Conservation (phyloP, 2,113 vertebrate species). For the Mesoclemmys tuberculata region DNA sequence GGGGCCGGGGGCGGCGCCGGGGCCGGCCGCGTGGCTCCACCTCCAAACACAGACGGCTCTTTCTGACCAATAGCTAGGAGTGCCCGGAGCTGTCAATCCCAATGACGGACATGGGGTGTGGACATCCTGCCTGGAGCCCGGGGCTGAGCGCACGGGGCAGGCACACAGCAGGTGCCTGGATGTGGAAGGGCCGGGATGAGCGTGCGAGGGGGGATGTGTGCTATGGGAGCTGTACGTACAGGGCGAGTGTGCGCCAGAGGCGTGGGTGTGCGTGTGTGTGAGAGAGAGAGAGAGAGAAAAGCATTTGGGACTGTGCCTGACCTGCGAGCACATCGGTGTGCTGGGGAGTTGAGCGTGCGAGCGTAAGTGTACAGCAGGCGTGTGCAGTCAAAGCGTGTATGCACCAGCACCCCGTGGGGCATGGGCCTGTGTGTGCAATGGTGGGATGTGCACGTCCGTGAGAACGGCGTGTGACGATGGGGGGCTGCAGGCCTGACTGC, state of each 20-base stretch:
- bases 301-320: neutral
- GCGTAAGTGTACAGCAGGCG: neutral
- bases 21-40: slow-evolving; percentile 26
- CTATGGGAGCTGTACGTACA: neutral
- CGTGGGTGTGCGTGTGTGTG: neutral
- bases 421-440: accelerated
- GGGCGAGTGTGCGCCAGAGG: neutral
- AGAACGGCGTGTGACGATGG: too few species aligned
- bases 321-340: neutral
- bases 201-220: neutral
- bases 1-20: slow-evolving; percentile 28
- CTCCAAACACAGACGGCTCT: slow-evolving; percentile 51
- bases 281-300: neutral
- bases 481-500: too few species aligned
- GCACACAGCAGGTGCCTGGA: neutral
- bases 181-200: accelerated
- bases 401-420: too few species aligned
- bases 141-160: neutral
- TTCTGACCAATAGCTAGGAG: slow-evolving; percentile 47
- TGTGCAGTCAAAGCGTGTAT: too few species aligned
- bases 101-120: neutral
- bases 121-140: neutral
- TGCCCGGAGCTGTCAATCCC: accelerated
- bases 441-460: neutral
- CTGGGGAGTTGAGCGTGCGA: neutral